Evolutionary conservation across 2,797 vertebrate genomes (phyloP).

Genomic region (Brachymystax lenok): DNA sequence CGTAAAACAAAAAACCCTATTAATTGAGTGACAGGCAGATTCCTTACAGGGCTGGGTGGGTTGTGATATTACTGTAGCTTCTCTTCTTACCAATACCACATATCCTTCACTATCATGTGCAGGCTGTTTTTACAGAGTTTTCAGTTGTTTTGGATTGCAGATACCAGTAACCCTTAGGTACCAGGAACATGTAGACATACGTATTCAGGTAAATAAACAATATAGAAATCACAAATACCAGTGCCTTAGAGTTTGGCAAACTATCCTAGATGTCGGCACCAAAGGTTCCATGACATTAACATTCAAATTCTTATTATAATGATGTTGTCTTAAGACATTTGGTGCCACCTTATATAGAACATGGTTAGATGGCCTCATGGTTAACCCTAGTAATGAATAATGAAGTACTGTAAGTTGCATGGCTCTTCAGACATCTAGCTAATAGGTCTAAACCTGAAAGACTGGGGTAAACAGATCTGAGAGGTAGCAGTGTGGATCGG

Average conservation of each 20-base stretch:
- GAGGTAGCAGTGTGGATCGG: background rate
- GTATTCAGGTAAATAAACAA: too few relatives aligned
- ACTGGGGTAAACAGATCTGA: constrained; percentile 11
- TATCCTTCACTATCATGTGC: background rate
- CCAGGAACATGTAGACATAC: too few relatives aligned
- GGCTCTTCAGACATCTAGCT: background rate
- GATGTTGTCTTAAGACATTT: background rate
- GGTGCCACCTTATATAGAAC: background rate
- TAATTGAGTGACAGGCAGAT: constrained; percentile 42
- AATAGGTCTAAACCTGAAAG: background rate
- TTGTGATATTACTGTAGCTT: constrained; percentile 13
- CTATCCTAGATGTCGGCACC: background rate
- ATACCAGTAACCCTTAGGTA: too few relatives aligned
- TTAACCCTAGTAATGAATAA: background rate
- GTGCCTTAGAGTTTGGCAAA: background rate
- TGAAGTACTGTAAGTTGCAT: background rate
- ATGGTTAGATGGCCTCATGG: background rate
- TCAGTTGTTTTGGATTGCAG: background rate
- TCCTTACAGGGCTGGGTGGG: background rate
- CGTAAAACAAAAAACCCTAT: constrained; percentile 54
- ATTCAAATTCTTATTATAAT: background rate
- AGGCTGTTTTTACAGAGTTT: background rate
- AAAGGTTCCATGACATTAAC: background rate
- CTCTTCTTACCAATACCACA: constrained; percentile 6
- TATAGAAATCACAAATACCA: too few relatives aligned